Conservation (phyloP, 2,888 invertebrate genomes). For the Nomada ruficornis region DNA sequence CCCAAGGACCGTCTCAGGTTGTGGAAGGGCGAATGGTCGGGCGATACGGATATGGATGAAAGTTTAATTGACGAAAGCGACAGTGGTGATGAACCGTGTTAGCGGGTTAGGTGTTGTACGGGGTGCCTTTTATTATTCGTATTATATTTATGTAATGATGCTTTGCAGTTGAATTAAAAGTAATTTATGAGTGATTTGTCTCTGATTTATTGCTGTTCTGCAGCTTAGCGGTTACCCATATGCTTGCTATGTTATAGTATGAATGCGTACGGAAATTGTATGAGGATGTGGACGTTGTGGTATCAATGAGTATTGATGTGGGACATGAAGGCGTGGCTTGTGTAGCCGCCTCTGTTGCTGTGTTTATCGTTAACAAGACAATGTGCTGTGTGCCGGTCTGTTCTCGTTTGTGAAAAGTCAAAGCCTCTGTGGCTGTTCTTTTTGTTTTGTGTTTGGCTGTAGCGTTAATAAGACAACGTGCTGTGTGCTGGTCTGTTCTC, state of each 20-base stretch:
- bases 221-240: background rate
- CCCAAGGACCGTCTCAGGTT: slow-evolving; percentile 3
- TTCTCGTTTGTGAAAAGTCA: too few species aligned
- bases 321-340: too few species aligned
- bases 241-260: background rate
- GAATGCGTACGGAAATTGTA: background rate
- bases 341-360: too few species aligned
- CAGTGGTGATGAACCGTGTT: slow-evolving; percentile 17
- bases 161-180: background rate
- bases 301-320: too few species aligned
- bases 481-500: too few species aligned
- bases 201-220: background rate
- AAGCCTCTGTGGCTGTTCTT: too few species aligned
- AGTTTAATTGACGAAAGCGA: too few species aligned
- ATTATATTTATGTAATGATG: background rate
- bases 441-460: too few species aligned
- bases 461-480: too few species aligned
- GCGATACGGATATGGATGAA: background rate
- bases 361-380: too few species aligned
- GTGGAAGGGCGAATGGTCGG: background rate
- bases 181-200: background rate
- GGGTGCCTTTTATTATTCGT: background rate
- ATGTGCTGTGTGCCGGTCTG: too few species aligned
- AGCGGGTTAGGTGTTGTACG: background rate
- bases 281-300: background rate